phyloP scores from a whole-genome alignment of 2,797 vertebrate species.

The Scyliorhinus canicula region DNA sequence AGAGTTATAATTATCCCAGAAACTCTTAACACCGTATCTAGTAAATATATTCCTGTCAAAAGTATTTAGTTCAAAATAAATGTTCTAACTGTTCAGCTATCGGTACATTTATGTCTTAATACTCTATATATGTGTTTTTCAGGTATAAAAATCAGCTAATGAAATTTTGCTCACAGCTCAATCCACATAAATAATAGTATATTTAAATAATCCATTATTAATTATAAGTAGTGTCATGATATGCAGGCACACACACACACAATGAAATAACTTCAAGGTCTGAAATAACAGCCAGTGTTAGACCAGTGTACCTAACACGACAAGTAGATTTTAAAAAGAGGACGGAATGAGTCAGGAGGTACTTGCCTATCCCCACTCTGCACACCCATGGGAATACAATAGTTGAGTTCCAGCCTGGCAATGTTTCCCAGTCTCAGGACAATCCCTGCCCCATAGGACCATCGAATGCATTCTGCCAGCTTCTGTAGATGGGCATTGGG shows the following conservation, averaged over 20 bases:
- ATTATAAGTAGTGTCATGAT: too few relatives aligned
- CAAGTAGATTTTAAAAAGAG: not conserved
- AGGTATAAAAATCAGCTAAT: not conserved
- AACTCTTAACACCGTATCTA: not conserved
- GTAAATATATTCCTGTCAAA: not conserved
- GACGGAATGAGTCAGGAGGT: not conserved
- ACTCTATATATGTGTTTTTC: too few relatives aligned
- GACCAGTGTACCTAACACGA: too few relatives aligned
- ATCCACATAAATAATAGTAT: too few relatives aligned
- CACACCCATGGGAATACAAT: slow-evolving; percentile 95
- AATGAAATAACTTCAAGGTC: too few relatives aligned
- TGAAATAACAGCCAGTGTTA: too few relatives aligned
- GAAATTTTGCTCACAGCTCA: not conserved
- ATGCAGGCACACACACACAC: too few relatives aligned
- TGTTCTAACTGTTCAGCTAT: not conserved
- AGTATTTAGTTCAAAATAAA: not conserved
- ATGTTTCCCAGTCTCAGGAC: slow-evolving; percentile 92
- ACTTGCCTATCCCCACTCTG: slow-evolving; percentile 85
- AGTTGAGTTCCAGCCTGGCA: slow-evolving; percentile 88
- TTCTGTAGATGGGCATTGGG: slow-evolving; percentile 78
- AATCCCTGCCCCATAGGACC: slow-evolving; percentile 87
- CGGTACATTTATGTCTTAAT: not conserved
- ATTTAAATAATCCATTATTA: not conserved
- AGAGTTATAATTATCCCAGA: not conserved
- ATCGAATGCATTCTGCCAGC: slow-evolving; percentile 85